A percentile compares a stretch with the other conserved stretches of the same genome.
Conservation (phyloP, 1,140 invertebrate species). For the Sinella curviseta region DNA sequence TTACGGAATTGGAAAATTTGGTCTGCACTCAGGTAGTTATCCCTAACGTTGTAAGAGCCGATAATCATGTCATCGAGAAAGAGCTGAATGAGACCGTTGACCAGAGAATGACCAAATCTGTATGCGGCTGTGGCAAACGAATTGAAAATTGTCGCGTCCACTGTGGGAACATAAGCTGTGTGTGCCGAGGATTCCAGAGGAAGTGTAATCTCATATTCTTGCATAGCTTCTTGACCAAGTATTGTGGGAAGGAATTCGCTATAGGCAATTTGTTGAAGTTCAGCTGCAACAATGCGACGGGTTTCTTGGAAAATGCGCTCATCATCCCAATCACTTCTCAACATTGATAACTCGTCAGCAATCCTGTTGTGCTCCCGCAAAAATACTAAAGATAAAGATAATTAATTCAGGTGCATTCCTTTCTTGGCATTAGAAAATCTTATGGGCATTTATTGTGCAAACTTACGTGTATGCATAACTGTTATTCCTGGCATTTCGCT, state of each 20-base stretch:
- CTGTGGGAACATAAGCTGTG: slow-evolving; percentile 64
- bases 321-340: slow-evolving; percentile 62
- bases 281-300: slow-evolving; percentile 58
- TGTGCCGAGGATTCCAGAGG: slow-evolving; percentile 64
- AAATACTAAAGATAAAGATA: slow-evolving; percentile 46
- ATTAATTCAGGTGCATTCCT: not conserved
- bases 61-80: not conserved
- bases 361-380: slow-evolving; percentile 57
- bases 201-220: slow-evolving; percentile 66
- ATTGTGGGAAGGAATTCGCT: slow-evolving; percentile 61
- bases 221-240: slow-evolving; percentile 62
- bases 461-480: slow-evolving; percentile 56
- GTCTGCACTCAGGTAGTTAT: slow-evolving; percentile 31
- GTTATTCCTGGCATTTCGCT: slow-evolving; percentile 67
- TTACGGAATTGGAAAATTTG: slow-evolving; percentile 25
- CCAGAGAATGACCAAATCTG: slow-evolving; percentile 67
- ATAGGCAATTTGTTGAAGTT: slow-evolving; percentile 54
- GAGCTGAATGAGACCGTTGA: slow-evolving; percentile 51
- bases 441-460: not conserved
- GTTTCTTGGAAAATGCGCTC: slow-evolving; percentile 61
- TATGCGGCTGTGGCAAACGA: slow-evolving; percentile 68
- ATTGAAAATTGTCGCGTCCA: slow-evolving; percentile 83
- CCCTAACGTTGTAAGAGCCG: slow-evolving; percentile 23
- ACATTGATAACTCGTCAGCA: slow-evolving; percentile 44
- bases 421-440: not conserved